Conservation (phyloP, 2,888 invertebrate genomes). For the Agapetus fuscipes region DNA sequence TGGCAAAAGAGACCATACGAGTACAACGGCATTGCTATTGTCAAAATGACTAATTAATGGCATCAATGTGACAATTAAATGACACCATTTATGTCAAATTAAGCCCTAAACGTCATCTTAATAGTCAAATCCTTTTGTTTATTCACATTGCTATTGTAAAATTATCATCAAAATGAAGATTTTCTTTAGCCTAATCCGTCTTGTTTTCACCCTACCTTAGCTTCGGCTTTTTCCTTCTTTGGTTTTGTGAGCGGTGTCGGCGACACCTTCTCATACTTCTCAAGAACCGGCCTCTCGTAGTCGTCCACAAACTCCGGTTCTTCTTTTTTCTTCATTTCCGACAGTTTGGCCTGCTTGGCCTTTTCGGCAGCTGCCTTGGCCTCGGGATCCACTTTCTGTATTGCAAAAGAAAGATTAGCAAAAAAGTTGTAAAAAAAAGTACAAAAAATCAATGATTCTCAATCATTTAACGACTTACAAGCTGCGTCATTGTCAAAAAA, state of each 20-base stretch:
- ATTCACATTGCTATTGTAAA: too few species aligned
- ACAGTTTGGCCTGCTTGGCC: constrained; percentile 35
- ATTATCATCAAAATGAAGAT: too few species aligned
- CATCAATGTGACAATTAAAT: too few species aligned
- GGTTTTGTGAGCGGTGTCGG: constrained; percentile 42
- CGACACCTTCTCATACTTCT: constrained; percentile 54
- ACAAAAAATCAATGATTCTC: neutral
- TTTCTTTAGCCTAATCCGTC: too few species aligned
- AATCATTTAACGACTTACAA: neutral
- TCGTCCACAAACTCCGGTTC: constrained; percentile 56
- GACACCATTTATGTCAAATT: too few species aligned
- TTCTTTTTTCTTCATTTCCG: constrained; percentile 40
- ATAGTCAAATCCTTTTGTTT: too few species aligned
- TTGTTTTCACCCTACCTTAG: constrained; percentile 35
- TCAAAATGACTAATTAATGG: too few species aligned
- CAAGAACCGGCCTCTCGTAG: constrained; percentile 65
- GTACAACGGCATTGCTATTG: too few species aligned
- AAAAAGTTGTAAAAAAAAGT: too few species aligned
- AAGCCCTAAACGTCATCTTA: too few species aligned
- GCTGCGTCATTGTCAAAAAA: too few species aligned
- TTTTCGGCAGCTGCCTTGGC: constrained; percentile 38
- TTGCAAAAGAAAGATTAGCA: neutral
- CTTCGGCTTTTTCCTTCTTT: constrained; percentile 41
- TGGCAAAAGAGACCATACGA: too few species aligned
- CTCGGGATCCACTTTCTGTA: constrained; percentile 40